Evolutionary conservation across 2,113 vertebrate genomes (phyloP).

Genomic region (Mustela lutreola): DNA sequence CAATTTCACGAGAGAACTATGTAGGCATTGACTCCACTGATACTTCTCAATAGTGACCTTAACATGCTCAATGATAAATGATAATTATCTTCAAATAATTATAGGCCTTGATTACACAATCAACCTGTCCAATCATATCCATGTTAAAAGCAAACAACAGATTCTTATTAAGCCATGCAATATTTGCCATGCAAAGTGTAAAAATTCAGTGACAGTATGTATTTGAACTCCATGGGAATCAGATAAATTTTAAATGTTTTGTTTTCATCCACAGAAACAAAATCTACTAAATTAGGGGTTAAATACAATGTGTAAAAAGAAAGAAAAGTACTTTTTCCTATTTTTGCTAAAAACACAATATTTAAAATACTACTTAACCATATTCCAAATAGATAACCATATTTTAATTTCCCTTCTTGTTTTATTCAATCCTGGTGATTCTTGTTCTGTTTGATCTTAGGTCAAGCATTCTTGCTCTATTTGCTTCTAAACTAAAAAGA

Average conservation of each 20-base stretch:
- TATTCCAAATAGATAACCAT: neutral
- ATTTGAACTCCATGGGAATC: neutral
- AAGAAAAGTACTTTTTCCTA: neutral
- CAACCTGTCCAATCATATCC: neutral
- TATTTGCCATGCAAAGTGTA: neutral
- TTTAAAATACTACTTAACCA: neutral
- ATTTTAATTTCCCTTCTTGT: neutral
- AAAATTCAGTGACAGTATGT: neutral
- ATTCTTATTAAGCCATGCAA: neutral
- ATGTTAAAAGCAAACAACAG: neutral
- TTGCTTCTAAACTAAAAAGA: conserved; percentile 1
- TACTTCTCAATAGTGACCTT: neutral
- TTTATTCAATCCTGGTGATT: neutral
- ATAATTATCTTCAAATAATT: conserved; percentile 30
- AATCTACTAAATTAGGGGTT: neutral
- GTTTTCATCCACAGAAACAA: neutral
- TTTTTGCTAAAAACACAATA: neutral
- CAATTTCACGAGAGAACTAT: neutral
- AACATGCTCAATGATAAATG: neutral
- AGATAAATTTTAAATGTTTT: neutral
- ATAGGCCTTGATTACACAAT: neutral
- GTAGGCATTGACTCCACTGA: neutral
- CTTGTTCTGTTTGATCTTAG: neutral
- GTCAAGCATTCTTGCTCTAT: neutral
- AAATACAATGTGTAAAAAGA: neutral